These are phyloP conservation scores for Smithornis capensis DNA, from an alignment of 2,113 vertebrate genomes.

Conservation along the genomic window DNA sequence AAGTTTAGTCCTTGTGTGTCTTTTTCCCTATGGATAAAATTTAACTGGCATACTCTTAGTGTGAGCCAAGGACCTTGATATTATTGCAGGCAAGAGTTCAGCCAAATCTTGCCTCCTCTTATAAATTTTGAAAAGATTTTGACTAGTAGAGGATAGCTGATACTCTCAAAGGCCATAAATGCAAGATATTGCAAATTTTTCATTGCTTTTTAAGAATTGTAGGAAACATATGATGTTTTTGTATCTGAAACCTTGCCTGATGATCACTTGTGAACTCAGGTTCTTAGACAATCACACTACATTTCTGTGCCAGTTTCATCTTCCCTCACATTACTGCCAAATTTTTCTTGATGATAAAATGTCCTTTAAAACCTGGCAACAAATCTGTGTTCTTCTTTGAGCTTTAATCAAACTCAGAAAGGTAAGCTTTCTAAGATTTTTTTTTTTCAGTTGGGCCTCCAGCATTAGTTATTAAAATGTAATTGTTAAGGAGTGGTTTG, in stretches of 20 bases:
- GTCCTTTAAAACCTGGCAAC: background rate
- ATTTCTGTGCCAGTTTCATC: background rate
- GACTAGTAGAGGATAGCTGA: background rate
- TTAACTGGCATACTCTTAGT: background rate
- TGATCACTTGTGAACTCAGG: background rate
- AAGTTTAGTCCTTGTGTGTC: background rate
- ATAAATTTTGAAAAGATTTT: background rate
- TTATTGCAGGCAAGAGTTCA: background rate
- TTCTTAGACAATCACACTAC: background rate
- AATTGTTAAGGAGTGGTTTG: background rate
- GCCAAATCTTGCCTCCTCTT: background rate
- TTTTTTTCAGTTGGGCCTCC: background rate
- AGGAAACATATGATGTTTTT: background rate
- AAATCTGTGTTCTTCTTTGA: background rate
- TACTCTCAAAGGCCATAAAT: background rate
- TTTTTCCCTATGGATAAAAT: background rate
- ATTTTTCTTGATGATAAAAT: background rate
- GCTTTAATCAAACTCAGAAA: background rate
- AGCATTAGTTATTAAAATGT: background rate
- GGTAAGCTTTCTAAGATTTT: background rate
- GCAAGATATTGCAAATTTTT: background rate
- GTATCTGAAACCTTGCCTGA: background rate
- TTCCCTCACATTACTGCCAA: background rate
- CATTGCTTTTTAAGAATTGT: background rate
- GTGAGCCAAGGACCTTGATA: background rate